Evolutionary conservation across 2,888 invertebrate species (phyloP).

Genomic region (Drosophila mimetica): DNA sequence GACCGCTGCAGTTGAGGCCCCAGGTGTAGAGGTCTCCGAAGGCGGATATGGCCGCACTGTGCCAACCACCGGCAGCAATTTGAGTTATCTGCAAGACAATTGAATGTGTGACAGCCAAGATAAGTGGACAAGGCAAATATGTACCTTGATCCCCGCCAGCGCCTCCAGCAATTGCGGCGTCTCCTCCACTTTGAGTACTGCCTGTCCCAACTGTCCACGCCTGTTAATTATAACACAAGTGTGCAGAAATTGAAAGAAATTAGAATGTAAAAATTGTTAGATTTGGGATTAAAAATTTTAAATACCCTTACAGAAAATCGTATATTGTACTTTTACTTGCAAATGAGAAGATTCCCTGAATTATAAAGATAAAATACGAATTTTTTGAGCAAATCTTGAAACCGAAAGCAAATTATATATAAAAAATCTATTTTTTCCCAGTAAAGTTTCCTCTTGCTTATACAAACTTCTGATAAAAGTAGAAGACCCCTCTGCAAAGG

Average conservation of each 20-base stretch:
- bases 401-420: too few species aligned
- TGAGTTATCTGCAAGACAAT: conserved; percentile 85
- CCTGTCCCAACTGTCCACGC: conserved; percentile 94
- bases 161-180: conserved; percentile 89
- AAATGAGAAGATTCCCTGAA: too few species aligned
- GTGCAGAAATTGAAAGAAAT: conserved; percentile 1
- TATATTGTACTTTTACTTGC: too few species aligned
- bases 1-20: conserved; percentile 96
- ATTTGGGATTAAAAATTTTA: not conserved
- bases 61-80: conserved; percentile 94
- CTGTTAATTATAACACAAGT: conserved; percentile 84
- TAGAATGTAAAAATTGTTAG: not conserved
- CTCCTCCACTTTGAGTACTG: conserved; percentile 86
- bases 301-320: not conserved
- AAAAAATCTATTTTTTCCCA: too few species aligned
- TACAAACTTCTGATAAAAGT: conserved; percentile 3
- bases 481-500: not conserved
- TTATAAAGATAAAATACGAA: too few species aligned
- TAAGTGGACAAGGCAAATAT: conserved; percentile 15
- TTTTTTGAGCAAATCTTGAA: not conserved
- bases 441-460: not conserved
- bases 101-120: conserved; percentile 1
- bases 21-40: conserved; percentile 94
- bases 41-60: conserved; percentile 91
- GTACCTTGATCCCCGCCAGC: conserved; percentile 89